These are phyloP conservation scores for Gymnoscopelus microlampas DNA, from an alignment of 2,797 vertebrate species.

Conservation along the genomic window DNA sequence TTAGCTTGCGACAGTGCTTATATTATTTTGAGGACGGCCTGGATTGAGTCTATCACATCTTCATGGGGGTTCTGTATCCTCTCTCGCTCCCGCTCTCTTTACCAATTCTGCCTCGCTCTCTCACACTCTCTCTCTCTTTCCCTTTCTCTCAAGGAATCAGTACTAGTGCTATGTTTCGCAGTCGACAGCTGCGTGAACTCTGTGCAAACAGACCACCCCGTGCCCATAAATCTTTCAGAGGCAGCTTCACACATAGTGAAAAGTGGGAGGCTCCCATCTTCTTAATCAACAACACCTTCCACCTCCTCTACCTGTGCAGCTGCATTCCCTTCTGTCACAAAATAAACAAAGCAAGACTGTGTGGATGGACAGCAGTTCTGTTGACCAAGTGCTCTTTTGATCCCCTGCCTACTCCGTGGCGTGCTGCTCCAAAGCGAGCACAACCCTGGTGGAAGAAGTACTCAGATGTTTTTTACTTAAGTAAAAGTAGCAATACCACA, in stretches of 20 bases:
- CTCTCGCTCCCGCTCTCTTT: not conserved
- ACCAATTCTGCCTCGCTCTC: not conserved
- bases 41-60: not conserved
- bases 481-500: too few species aligned
- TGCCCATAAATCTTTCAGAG: slow-evolving; percentile 35
- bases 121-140: not conserved
- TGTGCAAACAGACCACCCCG: slow-evolving; percentile 15
- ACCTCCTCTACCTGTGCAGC: slow-evolving; percentile 2
- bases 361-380: too few species aligned
- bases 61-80: not conserved
- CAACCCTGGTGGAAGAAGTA: too few species aligned
- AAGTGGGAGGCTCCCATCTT: slow-evolving; percentile 13
- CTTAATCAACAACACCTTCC: slow-evolving; percentile 9
- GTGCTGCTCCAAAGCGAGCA: too few species aligned
- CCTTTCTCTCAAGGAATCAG: slow-evolving; percentile 1
- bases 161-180: slow-evolving; percentile 14
- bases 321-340: slow-evolving; percentile 29
- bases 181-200: slow-evolving; percentile 33
- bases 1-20: not conserved
- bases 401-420: too few species aligned
- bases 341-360: not conserved
- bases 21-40: not conserved
- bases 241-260: slow-evolving; percentile 11
- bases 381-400: too few species aligned
- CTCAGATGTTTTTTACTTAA: too few species aligned